Conservation (phyloP, 2,888 invertebrate genomes). For the Sesamia inferens region DNA sequence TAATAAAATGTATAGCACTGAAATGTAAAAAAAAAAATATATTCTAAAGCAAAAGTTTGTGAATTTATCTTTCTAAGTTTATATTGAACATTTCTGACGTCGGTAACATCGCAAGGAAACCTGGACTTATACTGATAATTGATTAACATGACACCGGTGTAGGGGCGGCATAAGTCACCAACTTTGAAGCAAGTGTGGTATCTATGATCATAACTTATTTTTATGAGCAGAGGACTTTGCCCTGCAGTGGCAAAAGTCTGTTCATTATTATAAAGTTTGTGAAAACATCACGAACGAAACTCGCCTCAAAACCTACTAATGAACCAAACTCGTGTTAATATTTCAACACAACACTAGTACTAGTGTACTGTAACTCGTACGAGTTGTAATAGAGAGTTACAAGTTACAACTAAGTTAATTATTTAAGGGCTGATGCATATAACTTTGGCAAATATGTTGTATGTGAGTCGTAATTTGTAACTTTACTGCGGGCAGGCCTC, state of each 20-base stretch:
- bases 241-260: background rate
- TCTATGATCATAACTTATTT: background rate
- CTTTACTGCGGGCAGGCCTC: slow-evolving; percentile 38
- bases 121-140: background rate
- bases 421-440: slow-evolving; percentile 31
- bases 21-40: background rate
- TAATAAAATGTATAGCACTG: background rate
- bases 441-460: slow-evolving; percentile 18
- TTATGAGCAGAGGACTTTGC: background rate
- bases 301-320: background rate
- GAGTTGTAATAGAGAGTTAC: slow-evolving; percentile 25
- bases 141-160: too few relatives aligned
- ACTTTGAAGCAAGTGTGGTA: background rate
- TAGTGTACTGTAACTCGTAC: too few relatives aligned
- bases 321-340: slow-evolving; percentile 21
- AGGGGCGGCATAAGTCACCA: background rate
- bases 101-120: background rate
- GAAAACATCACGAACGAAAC: background rate
- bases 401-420: slow-evolving; percentile 44
- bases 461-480: slow-evolving; percentile 28
- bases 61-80: background rate
- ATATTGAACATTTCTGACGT: background rate
- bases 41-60: background rate
- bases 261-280: background rate
- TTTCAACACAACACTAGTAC: slow-evolving; percentile 33